A percentile compares a stretch with the other conserved stretches of the same genome.
These are phyloP conservation scores for Tachycineta bicolor DNA, from an alignment of 2,113 vertebrate species.

Conservation along the genomic window DNA sequence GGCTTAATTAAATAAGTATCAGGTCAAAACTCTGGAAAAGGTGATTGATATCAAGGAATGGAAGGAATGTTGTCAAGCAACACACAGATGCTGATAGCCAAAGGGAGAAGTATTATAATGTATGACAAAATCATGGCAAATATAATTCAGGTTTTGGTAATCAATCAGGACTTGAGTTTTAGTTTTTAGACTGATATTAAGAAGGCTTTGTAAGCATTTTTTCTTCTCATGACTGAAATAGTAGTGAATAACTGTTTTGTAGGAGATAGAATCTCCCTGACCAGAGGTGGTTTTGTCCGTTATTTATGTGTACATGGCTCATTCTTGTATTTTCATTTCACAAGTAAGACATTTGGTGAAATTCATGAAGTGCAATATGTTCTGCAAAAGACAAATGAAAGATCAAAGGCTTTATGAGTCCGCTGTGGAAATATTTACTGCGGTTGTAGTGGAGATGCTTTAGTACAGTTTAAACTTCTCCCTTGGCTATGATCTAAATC, in stretches of 20 bases:
- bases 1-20: neutral
- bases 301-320: neutral
- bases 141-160: neutral
- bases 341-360: neutral
- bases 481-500: neutral
- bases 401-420: neutral
- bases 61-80: neutral
- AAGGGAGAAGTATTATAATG: neutral
- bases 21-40: neutral
- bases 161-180: accelerated
- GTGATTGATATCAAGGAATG: neutral
- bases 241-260: neutral
- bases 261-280: accelerated
- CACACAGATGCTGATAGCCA: neutral
- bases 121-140: neutral
- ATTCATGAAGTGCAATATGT: neutral
- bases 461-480: neutral
- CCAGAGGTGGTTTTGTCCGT: accelerated
- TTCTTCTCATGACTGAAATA: neutral
- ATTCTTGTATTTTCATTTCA: neutral
- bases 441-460: neutral
- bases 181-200: neutral
- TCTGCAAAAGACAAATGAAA: neutral
- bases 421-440: neutral
- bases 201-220: neutral